These are phyloP conservation scores for Neopipo cinnamomea DNA, from an alignment of 2,113 vertebrate species.

Conservation along the genomic window DNA sequence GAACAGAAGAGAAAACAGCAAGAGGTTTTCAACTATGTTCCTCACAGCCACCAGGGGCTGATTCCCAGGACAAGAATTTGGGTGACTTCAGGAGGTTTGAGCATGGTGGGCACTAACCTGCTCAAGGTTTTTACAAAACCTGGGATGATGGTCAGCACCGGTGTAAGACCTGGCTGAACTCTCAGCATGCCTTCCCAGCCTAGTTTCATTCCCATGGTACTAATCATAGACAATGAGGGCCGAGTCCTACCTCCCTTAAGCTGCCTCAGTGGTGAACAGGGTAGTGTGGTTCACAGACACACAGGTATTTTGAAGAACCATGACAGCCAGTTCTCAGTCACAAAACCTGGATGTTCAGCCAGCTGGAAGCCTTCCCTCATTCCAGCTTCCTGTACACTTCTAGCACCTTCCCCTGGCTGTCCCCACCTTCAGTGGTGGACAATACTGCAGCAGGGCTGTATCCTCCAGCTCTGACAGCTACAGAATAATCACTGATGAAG, in stretches of 20 bases:
- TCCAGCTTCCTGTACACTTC: not conserved
- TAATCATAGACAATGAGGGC: not conserved
- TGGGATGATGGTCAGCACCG: not conserved
- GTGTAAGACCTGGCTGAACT: not conserved
- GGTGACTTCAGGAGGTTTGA: not conserved
- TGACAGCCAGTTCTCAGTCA: not conserved
- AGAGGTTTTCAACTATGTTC: not conserved
- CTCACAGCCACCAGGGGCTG: not conserved
- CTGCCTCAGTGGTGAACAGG: not conserved
- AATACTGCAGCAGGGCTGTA: not conserved
- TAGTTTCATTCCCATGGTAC: not conserved
- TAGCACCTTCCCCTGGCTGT: not conserved
- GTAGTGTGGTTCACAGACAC: not conserved
- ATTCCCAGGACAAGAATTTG: not conserved
- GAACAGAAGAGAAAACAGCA: not conserved
- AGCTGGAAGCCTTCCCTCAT: not conserved
- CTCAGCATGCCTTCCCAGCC: not conserved
- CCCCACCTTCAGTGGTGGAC: not conserved
- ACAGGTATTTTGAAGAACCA: not conserved
- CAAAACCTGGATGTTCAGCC: not conserved
- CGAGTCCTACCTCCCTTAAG: not conserved
- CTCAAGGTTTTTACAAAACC: not conserved
- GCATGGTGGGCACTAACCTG: accelerated
- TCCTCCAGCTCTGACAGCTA: not conserved
- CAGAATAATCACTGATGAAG: not conserved